These are phyloP conservation scores for Lampris incognitus DNA, from an alignment of 2,113 vertebrate genomes.

Conservation along the genomic window DNA sequence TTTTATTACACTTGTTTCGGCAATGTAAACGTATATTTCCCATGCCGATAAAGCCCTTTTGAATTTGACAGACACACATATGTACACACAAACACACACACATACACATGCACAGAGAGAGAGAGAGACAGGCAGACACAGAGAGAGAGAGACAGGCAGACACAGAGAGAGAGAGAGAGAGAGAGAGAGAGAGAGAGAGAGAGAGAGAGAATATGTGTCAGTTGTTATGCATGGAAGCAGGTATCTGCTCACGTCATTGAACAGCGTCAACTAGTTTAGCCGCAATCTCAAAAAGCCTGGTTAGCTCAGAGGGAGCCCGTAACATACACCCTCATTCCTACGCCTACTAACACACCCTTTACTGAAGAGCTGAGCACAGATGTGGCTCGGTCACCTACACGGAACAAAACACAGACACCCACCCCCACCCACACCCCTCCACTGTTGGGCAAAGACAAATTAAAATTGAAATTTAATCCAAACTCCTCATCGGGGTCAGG, in stretches of 20 bases:
- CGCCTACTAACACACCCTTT: no score
- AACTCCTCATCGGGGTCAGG: no score
- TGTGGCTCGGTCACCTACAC: not conserved
- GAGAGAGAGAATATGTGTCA: conserved; percentile 14
- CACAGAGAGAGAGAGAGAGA: not conserved
- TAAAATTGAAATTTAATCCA: no score
- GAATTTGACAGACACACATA: no score
- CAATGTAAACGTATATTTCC: no score
- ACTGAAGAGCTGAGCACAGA: not conserved
- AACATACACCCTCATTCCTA: conserved; percentile 18
- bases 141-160: no score
- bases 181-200: not conserved
- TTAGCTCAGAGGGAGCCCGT: not conserved
- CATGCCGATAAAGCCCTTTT: no score
- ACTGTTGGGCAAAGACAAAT: no score
- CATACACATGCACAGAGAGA: no score
- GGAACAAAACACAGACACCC: conserved; percentile 28
- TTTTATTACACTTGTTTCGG: not conserved
- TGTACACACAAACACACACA: no score
- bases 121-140: no score
- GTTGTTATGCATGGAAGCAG: conserved; percentile 55
- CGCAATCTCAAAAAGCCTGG: conserved; percentile 9
- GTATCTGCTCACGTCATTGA: conserved; percentile 58
- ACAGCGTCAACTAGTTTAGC: conserved; percentile 52
- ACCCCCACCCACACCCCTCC: not conserved